Evolutionary conservation across 2,888 invertebrate genomes (phyloP).

Genomic region (Scaptomyza reducta): DNA sequence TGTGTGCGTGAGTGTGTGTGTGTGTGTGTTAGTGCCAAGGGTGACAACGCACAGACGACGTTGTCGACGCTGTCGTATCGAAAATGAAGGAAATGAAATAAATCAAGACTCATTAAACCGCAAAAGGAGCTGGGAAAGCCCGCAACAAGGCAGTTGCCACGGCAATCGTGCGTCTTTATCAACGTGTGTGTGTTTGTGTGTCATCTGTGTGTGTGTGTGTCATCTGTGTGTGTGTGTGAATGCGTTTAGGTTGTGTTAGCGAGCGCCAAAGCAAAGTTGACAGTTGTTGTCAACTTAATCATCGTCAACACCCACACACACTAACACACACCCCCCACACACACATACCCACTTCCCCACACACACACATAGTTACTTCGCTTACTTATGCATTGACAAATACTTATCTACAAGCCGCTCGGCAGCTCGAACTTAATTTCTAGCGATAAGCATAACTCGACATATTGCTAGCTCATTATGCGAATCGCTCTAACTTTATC

Average conservation of each 20-base stretch:
- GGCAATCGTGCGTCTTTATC: slow-evolving; percentile 15
- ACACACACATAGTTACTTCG: slow-evolving; percentile 1
- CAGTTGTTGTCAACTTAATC: slow-evolving; percentile 79
- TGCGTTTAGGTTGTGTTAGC: slow-evolving; percentile 59
- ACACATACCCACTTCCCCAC: slow-evolving; percentile 7
- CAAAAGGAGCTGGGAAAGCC: slow-evolving; percentile 54
- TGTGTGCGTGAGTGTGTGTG: slow-evolving; percentile 6
- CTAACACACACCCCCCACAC: slow-evolving; percentile 17
- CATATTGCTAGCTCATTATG: slow-evolving; percentile 77
- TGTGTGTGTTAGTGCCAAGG: slow-evolving; percentile 26
- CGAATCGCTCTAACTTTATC: slow-evolving; percentile 7
- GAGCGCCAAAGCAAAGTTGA: slow-evolving; percentile 68
- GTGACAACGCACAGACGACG: slow-evolving; percentile 44
- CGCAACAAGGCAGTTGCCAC: slow-evolving; percentile 54
- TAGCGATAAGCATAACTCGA: slow-evolving; percentile 63
- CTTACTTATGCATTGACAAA: slow-evolving; percentile 63
- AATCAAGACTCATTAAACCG: slow-evolving; percentile 79
- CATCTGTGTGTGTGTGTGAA: slow-evolving; percentile 26
- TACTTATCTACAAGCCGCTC: slow-evolving; percentile 40
- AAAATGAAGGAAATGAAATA: slow-evolving; percentile 75
- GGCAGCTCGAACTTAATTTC: slow-evolving; percentile 69
- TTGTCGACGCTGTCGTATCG: slow-evolving; percentile 35
- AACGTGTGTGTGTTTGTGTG: slow-evolving; percentile 10
- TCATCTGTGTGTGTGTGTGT: background rate
- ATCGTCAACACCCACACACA: slow-evolving; percentile 59